Evolutionary conservation across 2,797 vertebrate species (phyloP).

Genomic region (Cyclopterus lumpus): DNA sequence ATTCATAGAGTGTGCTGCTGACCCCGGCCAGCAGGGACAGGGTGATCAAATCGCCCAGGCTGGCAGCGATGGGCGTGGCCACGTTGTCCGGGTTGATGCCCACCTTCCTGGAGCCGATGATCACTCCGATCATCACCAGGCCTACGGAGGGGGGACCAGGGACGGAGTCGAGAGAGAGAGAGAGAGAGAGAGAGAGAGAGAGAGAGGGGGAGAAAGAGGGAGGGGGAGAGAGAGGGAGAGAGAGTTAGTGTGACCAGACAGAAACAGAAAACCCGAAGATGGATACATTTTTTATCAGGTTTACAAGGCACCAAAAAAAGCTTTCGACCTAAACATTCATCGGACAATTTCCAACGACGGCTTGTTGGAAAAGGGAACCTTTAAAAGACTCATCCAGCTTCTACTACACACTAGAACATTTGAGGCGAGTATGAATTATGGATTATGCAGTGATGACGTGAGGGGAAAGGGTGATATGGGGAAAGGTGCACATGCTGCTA

Average conservation of each 20-base stretch:
- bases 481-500: neutral
- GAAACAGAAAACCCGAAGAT: neutral
- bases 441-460: neutral
- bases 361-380: neutral
- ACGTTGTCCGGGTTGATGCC: slow-evolving; percentile 97
- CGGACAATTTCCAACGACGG: neutral
- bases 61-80: slow-evolving; percentile 95
- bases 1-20: slow-evolving; percentile 88
- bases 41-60: slow-evolving; percentile 94
- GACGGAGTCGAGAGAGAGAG: no score
- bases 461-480: neutral
- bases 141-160: slow-evolving; percentile 19
- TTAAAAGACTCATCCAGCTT: neutral
- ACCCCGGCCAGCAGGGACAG: slow-evolving; percentile 91
- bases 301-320: neutral
- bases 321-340: neutral
- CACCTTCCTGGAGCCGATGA: slow-evolving; percentile 89
- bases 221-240: neutral
- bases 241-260: neutral
- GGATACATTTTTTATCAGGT: neutral
- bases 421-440: slow-evolving; percentile 3
- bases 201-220: no score
- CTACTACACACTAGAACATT: slow-evolving; percentile 1
- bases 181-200: neutral
- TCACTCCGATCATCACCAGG: slow-evolving; percentile 92